Evolutionary conservation across 2,797 vertebrate genomes (phyloP).

Genomic region (Pipistrellus pygmaeus): DNA sequence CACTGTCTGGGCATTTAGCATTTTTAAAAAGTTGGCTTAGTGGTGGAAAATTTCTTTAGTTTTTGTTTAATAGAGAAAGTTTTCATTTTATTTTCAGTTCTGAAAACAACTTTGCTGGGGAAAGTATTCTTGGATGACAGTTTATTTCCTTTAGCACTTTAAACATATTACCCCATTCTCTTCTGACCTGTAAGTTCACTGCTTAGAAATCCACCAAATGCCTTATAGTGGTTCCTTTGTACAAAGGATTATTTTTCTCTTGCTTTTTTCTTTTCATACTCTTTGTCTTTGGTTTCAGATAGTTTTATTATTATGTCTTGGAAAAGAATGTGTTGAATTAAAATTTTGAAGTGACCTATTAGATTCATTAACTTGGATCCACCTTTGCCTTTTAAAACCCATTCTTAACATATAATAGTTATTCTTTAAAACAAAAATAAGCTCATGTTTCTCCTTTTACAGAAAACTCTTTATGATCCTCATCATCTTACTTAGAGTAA

Average conservation of each 20-base stretch:
- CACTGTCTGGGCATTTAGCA: not conserved
- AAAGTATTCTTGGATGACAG: not conserved
- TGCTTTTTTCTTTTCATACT: not conserved
- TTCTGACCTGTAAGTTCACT: not conserved
- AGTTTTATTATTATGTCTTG: not conserved
- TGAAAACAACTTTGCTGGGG: not conserved
- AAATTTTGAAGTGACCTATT: not conserved
- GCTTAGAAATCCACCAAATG: not conserved
- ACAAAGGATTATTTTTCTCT: not conserved
- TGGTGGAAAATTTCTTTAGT: not conserved
- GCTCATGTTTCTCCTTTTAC: not conserved
- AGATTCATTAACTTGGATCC: not conserved
- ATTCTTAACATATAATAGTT: not conserved
- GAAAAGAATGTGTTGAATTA: not conserved
- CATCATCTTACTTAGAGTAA: not conserved
- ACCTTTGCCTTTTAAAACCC: constrained; percentile 1
- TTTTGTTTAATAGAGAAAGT: not conserved
- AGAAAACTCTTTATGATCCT: not conserved
- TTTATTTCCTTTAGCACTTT: not conserved
- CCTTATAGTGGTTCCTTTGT: not conserved
- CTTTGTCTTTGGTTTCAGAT: not conserved
- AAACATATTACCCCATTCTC: not conserved
- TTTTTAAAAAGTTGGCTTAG: not conserved
- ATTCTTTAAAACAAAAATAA: not conserved
- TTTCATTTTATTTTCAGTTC: not conserved